phyloP scores from a whole-genome alignment of 1,140 invertebrate genomes.

The Nixonia krombeini region DNA sequence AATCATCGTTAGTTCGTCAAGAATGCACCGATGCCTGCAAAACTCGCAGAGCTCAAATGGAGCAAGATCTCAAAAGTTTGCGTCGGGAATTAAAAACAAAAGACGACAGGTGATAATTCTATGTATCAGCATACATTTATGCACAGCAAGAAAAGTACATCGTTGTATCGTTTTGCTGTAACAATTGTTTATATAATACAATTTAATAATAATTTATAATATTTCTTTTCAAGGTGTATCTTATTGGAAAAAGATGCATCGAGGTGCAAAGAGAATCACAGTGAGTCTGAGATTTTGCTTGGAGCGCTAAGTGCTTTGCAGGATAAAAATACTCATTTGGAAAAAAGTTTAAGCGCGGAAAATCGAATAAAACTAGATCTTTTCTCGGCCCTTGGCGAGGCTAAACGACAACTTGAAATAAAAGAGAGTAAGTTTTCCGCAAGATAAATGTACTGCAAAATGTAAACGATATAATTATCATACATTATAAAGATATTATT shows the following conservation, averaged over 20 bases:
- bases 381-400: conserved; percentile 95
- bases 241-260: conserved; percentile 61
- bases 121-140: too few species aligned
- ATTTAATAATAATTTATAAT: background rate
- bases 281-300: conserved; percentile 85
- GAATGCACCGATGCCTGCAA: conserved; percentile 87
- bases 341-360: conserved; percentile 94
- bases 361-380: conserved; percentile 96
- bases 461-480: too few species aligned
- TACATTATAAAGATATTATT: too few species aligned
- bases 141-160: too few species aligned
- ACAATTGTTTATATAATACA: background rate
- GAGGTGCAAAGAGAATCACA: conserved; percentile 79
- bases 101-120: conserved; percentile 81
- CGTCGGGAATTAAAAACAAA: conserved; percentile 81
- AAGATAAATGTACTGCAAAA: too few species aligned
- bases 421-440: conserved; percentile 89
- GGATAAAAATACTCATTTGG: conserved; percentile 89
- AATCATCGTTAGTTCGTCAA: conserved; percentile 63
- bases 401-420: conserved; percentile 93
- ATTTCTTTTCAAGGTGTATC: conserved; percentile 46
- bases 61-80: conserved; percentile 83
- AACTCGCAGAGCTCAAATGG: conserved; percentile 80
- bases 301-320: conserved; percentile 85
- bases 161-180: background rate